phyloP scores from a whole-genome alignment of 2,888 invertebrate species.

The Amphipyra tragopoginis region DNA sequence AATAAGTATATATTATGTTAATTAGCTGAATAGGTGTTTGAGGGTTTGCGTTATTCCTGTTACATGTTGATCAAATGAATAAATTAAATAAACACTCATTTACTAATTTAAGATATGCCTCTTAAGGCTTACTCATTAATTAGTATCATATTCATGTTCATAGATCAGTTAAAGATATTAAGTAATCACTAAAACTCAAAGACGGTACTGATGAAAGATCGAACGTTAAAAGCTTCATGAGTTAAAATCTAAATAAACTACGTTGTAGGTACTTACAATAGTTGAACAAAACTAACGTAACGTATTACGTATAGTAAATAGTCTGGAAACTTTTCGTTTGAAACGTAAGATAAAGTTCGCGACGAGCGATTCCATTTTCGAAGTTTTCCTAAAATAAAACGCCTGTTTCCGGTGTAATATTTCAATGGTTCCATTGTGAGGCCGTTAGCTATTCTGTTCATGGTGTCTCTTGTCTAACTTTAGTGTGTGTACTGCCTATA shows the following conservation, averaged over 20 bases:
- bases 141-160: too few species aligned
- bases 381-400: constrained; percentile 47
- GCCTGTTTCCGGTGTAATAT: constrained; percentile 38
- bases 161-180: too few species aligned
- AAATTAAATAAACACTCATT: too few species aligned
- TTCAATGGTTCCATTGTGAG: constrained; percentile 43
- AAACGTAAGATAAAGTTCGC: constrained; percentile 18
- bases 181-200: too few species aligned
- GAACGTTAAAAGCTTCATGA: background rate
- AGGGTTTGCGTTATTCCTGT: too few species aligned
- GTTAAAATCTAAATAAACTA: background rate
- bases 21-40: too few species aligned
- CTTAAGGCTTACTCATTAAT: too few species aligned
- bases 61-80: too few species aligned
- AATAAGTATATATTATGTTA: too few species aligned
- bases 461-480: constrained; percentile 37
- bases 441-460: constrained; percentile 29
- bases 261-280: background rate
- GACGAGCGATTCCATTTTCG: constrained; percentile 16
- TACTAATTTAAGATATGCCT: too few species aligned
- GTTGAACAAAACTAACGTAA: background rate
- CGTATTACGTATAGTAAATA: background rate
- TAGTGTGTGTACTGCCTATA: constrained; percentile 38
- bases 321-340: constrained; percentile 9
- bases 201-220: too few species aligned